Base-by-base conservation (phyloP, 2,113 vertebrate genomes). In the Forbesichthys agassizii region DNA sequence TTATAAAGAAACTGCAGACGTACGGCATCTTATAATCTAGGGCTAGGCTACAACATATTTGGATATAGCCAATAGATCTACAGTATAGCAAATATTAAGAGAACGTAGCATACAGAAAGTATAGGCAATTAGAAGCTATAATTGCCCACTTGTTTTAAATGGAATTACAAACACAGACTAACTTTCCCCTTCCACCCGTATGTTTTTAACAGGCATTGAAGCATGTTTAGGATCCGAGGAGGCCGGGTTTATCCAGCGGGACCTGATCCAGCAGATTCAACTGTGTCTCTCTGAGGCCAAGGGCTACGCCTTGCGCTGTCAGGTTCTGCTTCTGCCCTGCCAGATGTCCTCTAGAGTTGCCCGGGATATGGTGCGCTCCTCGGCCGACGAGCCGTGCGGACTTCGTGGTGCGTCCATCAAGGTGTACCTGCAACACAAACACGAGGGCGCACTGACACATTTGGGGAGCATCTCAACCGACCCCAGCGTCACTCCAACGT, bases 311-410 rank as follows among this genome's bases (percentile, higher is more conserved):
- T 87, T 94, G 11, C 76, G 77, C 5, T 93, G 92, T 77, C 86
- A 85, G 51, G 77, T 87, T 74, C 78, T 94, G 68, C 88, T 92
- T 54, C 89, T 94, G 1, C 93, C 93, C 0, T 33, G 47, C 5
- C 84, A 72, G 14, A 87, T 93, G 91, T 90, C 84, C 36, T 0
- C 73, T 53, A 82, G 82, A 7, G 78, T 93, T 0, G 86, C 88
- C 6, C 79, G 73, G 12, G 91, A 92, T 47, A 79, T 93, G 55
- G 54, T 91, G 70, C 73, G 49, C 2, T 74, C 79, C 53, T 88
- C 93, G 0, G 54, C 54, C 0, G 88, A 89, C 0, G 93, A 94
- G 80, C 93, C 93, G 0, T 94, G 93, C 0, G 93, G 93, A 0
- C 84, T 93, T 2, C 89, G 92, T 0, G 93, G 93, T 0, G 93